phyloP scores from a whole-genome alignment of 2,888 invertebrate genomes.

The Lithodes maja region DNA sequence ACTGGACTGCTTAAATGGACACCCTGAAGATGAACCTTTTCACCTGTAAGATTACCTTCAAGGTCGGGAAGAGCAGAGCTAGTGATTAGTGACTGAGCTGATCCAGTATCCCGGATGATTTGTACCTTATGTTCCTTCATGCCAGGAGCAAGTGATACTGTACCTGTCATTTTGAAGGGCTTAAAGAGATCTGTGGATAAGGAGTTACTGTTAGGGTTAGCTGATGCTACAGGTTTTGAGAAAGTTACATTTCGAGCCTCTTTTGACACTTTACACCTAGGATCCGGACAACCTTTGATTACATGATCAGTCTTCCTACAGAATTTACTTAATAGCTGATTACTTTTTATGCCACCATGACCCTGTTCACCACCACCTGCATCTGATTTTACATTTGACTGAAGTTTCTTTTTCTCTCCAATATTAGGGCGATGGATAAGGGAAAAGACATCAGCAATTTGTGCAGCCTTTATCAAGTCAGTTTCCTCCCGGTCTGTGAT shows the following conservation, averaged over 20 bases:
- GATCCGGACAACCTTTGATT: constrained; percentile 19
- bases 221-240: background rate
- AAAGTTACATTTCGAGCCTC: background rate
- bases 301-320: constrained; percentile 16
- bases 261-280: constrained; percentile 9
- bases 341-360: background rate
- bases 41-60: constrained; percentile 11
- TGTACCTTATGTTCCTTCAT: background rate
- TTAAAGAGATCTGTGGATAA: background rate
- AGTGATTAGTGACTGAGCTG: constrained; percentile 12
- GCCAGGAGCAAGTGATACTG: constrained; percentile 4
- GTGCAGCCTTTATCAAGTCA: constrained; percentile 16
- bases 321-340: background rate
- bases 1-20: background rate
- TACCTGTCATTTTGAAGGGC: constrained; percentile 23
- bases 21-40: constrained; percentile 12
- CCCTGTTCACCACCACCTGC: background rate
- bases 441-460: constrained; percentile 14
- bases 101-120: constrained; percentile 12
- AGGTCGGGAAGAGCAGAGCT: background rate
- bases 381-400: constrained; percentile 6
- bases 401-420: background rate
- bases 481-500: constrained; percentile 19
- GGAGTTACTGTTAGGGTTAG: background rate
- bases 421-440: constrained; percentile 24